Evolutionary conservation across 2,888 invertebrate species (phyloP).

Genomic region (Cheilosia vernalis): DNA sequence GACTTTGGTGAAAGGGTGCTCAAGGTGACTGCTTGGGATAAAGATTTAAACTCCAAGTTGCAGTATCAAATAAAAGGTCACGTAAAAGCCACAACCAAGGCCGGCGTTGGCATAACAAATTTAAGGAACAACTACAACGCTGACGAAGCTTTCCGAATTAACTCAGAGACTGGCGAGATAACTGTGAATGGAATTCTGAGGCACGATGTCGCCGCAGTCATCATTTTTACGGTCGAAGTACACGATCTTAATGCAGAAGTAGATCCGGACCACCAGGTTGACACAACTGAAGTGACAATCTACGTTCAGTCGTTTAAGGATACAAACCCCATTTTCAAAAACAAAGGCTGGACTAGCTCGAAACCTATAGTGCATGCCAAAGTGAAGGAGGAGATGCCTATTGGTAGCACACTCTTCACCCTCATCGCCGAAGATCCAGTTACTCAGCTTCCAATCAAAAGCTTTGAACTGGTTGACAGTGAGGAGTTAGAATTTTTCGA

Average conservation of each 20-base stretch:
- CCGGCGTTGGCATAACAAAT: constrained; percentile 87
- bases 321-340: constrained; percentile 89
- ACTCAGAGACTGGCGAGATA: constrained; percentile 88
- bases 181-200: constrained; percentile 87
- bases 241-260: constrained; percentile 88
- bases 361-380: constrained; percentile 87
- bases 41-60: constrained; percentile 88
- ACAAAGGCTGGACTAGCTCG: constrained; percentile 89
- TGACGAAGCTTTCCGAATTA: constrained; percentile 88
- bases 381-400: constrained; percentile 90
- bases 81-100: constrained; percentile 89
- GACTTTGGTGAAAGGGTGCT: constrained; percentile 86
- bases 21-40: constrained; percentile 88
- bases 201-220: constrained; percentile 89
- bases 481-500: constrained; percentile 85
- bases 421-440: constrained; percentile 89
- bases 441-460: constrained; percentile 86
- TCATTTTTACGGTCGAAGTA: constrained; percentile 89
- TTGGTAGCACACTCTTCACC: constrained; percentile 89
- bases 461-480: constrained; percentile 85
- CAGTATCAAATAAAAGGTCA: constrained; percentile 88
- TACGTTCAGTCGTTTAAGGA: constrained; percentile 91
- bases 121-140: constrained; percentile 86
- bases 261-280: constrained; percentile 87
- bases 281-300: constrained; percentile 88